Conservation (phyloP, 1,140 invertebrate genomes). For the Tetragnatha versicolor region DNA sequence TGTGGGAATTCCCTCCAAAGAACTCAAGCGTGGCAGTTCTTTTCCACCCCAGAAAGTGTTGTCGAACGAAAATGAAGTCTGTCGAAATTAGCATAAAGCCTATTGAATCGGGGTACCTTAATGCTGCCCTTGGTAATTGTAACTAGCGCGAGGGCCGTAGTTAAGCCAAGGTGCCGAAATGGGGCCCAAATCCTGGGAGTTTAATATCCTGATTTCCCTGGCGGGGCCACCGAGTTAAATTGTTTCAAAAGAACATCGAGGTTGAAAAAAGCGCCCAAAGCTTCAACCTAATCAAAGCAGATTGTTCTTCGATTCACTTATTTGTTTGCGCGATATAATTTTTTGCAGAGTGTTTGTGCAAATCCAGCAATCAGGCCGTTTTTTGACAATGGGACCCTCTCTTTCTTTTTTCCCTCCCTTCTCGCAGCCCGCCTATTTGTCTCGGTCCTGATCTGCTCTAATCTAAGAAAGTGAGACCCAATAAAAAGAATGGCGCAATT, state of each 20-base stretch:
- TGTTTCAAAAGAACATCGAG: conserved; percentile 9
- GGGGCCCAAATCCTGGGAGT: conserved; percentile 15
- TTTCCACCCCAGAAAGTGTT: too few relatives aligned
- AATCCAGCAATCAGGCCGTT: conserved; percentile 55
- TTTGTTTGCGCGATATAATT: conserved; percentile 27
- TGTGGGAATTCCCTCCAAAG: too few relatives aligned
- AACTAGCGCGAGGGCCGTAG: too few relatives aligned
- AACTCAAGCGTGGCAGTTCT: too few relatives aligned
- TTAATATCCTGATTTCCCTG: conserved; percentile 47
- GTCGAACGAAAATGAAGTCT: too few relatives aligned
- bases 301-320: conserved; percentile 53
- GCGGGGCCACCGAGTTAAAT: neutral
- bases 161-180: conserved; percentile 19
- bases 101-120: too few relatives aligned
- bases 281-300: conserved; percentile 46
- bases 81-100: too few relatives aligned
- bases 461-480: conserved; percentile 46
- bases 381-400: conserved; percentile 36
- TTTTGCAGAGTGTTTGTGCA: conserved; percentile 45
- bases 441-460: conserved; percentile 46
- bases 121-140: too few relatives aligned
- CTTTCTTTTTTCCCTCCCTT: neutral
- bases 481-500: conserved; percentile 55
- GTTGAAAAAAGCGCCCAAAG: conserved; percentile 26
- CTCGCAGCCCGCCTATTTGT: conserved; percentile 27